Evolutionary conservation across 1,140 invertebrate genomes (phyloP), one percentile per base, ranked within the genome.

Genomic region (Drosophila repleta): DNA sequence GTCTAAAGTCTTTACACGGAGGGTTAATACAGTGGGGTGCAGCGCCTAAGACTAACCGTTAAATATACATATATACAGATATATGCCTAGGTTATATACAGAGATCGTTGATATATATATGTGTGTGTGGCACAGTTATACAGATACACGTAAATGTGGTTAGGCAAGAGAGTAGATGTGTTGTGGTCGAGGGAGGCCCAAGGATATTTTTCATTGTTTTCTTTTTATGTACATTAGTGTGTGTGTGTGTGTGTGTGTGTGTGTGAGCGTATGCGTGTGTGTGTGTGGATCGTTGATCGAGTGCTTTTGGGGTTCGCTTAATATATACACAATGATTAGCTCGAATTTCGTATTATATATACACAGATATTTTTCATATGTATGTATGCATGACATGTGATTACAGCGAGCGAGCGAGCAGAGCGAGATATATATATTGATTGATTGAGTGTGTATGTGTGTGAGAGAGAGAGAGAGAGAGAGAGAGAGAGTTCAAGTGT

Each of bases 401-500:
- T 63, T 48, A 61, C 68, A 71, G 46, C 62, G 43, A 71, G 46
- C 58, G 62, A 35, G 51, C 61, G 43, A 66, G 29, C 48, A 57
- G 61, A 62, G 56, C 71, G 66, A 67, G 11, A 56, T 69, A 69
- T 71, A 32, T 55, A 79, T 45, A 57, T 60, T 67, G 48, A 76
- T 64, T 17, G 15, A 57, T 55, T 67, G 48, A 76, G 71, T 43
- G 39, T 43, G 39, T 43, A 5, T 43, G 39, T 15, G 39, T 43
- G 41, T 4, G 57, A 8, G 7, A 29, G 18, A 65, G 45, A 52
- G 17, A 48, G 32, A 37, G 43, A 29, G 65, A 64, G 13, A 63
- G 52, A 37, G 29, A 72, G 51, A 55, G 57, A 72, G 51, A 60
- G 67, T 52, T 58, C 39, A 64, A 56, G 56, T 67, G 56, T 49